A percentile compares a stretch with the other conserved stretches of the same genome.
phyloP scores from a whole-genome alignment of 2,888 invertebrate species.

The Cryptocephalus moraei region DNA sequence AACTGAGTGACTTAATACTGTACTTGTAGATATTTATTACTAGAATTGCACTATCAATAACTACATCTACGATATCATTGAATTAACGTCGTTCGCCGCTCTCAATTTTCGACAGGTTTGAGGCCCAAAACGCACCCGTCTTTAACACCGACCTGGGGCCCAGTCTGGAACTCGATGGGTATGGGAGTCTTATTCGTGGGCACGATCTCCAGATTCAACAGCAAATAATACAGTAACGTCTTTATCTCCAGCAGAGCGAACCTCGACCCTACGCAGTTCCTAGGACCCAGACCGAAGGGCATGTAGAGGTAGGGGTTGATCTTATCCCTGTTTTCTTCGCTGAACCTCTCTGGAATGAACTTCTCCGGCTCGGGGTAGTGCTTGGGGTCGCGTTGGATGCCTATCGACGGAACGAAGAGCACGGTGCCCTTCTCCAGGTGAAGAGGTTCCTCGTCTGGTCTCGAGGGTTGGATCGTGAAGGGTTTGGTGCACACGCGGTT shows the following conservation, averaged over 20 bases:
- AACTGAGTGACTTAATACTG: no score
- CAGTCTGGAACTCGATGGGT: constrained; percentile 21
- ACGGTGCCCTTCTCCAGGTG: constrained; percentile 22
- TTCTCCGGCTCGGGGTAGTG: constrained; percentile 38
- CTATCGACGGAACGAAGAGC: constrained; percentile 29
- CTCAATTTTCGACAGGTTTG: no score
- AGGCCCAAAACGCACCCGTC: not conserved
- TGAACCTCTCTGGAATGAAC: constrained; percentile 39
- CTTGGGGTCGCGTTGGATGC: constrained; percentile 36
- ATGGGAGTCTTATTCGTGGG: constrained; percentile 24
- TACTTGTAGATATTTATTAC: no score
- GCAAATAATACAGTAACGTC: constrained; percentile 19
- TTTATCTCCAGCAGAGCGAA: constrained; percentile 33
- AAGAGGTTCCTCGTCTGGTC: constrained; percentile 17
- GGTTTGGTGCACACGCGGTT: constrained; percentile 43
- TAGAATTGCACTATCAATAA: no score
- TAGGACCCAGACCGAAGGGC: constrained; percentile 45
- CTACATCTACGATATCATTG: no score
- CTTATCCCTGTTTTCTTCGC: constrained; percentile 29
- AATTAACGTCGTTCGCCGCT: no score
- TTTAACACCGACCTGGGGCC: constrained; percentile 15
- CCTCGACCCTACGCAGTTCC: constrained; percentile 41
- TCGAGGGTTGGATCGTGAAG: constrained; percentile 29
- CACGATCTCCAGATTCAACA: constrained; percentile 24
- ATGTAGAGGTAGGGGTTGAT: constrained; percentile 40